A percentile compares a stretch with the other conserved stretches of the same genome.
Evolutionary conservation across 2,113 vertebrate species (phyloP).

Genomic region (Phrynosoma platyrhinos): DNA sequence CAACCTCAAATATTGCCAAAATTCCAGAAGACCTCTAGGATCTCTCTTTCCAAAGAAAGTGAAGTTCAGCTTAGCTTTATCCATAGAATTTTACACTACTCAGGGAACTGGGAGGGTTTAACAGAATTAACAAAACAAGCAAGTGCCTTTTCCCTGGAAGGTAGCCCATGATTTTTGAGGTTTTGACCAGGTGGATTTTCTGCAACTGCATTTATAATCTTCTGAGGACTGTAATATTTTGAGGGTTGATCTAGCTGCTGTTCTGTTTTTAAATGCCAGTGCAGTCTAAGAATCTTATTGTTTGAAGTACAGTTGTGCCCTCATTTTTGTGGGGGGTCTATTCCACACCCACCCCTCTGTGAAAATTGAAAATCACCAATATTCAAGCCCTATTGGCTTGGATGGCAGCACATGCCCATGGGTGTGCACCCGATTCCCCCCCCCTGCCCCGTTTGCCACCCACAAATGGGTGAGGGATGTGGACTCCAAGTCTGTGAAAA

Average conservation of each 20-base stretch:
- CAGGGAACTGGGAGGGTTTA: background rate
- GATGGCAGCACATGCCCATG: no score
- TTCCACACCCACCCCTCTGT: no score
- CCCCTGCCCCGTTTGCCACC: no score
- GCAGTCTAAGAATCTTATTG: background rate
- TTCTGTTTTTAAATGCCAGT: background rate
- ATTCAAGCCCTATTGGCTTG: no score
- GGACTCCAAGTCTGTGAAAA: no score
- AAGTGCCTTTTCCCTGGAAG: background rate
- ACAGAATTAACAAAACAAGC: background rate
- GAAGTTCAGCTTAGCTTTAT: background rate
- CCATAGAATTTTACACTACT: background rate
- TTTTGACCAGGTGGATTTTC: background rate
- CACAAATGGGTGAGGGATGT: no score
- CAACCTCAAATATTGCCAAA: background rate
- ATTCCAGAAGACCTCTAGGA: background rate
- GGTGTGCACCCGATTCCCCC: no score
- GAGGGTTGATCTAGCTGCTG: background rate
- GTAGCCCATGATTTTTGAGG: background rate
- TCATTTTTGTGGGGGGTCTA: no score
- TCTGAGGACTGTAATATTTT: background rate
- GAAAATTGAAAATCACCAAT: no score
- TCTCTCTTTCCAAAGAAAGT: background rate
- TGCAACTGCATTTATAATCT: background rate
- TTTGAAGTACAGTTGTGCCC: background rate